phyloP scores from a whole-genome alignment of 2,113 vertebrate species.

The Corvus hawaiiensis region DNA sequence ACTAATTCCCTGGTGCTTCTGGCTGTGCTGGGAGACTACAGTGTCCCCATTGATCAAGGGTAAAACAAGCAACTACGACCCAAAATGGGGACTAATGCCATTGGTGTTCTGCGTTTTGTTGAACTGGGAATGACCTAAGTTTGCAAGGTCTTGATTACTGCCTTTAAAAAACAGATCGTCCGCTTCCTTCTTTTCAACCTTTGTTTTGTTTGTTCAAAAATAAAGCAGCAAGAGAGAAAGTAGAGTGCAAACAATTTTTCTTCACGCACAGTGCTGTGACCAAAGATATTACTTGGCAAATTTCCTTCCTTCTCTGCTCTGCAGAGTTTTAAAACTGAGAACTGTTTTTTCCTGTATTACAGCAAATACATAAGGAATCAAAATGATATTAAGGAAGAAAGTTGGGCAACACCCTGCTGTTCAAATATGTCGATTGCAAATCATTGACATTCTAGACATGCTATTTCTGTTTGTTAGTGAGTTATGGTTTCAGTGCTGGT shows the following conservation, averaged over 20 bases:
- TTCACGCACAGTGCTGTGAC: background rate
- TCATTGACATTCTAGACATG: background rate
- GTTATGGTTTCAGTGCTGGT: background rate
- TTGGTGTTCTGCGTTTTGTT: background rate
- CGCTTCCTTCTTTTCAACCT: background rate
- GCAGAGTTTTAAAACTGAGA: background rate
- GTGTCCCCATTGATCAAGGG: background rate
- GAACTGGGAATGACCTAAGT: background rate
- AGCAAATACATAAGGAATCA: conserved; percentile 13
- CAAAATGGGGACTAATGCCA: background rate
- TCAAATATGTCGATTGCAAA: conserved; percentile 15
- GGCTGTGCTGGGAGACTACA: background rate
- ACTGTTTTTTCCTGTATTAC: background rate
- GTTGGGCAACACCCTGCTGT: background rate
- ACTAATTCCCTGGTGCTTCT: background rate
- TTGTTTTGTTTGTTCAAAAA: background rate
- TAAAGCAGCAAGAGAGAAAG: background rate
- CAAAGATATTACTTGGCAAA: background rate
- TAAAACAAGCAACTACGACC: background rate
- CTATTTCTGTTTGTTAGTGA: background rate
- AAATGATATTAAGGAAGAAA: background rate
- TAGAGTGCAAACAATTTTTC: background rate
- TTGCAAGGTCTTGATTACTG: background rate
- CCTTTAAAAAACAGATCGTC: background rate
- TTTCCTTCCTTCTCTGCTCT: background rate